Conservation (phyloP, 2,888 invertebrate genomes). For the Ophion obscuratus region DNA sequence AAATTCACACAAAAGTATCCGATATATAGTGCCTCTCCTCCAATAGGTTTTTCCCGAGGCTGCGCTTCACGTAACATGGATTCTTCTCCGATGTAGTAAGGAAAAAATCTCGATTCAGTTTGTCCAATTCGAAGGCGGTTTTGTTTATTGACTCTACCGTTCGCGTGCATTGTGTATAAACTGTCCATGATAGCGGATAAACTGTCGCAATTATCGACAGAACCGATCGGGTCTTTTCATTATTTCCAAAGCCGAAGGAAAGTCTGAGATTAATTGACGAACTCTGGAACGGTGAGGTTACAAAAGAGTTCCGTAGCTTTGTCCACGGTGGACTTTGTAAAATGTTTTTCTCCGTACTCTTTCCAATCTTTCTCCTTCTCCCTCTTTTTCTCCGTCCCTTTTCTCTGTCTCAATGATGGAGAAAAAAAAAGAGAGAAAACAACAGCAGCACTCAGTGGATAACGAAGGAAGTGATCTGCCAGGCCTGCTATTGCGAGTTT, state of each 20-base stretch:
- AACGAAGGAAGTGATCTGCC: constrained; percentile 42
- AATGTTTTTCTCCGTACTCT: constrained; percentile 47
- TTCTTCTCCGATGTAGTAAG: no score
- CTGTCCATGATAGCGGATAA: constrained; percentile 48
- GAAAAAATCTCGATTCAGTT: not conserved
- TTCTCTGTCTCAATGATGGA: constrained; percentile 16
- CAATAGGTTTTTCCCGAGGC: no score
- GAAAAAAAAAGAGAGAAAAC: constrained; percentile 15
- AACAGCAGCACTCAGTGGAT: constrained; percentile 30
- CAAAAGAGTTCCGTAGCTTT: constrained; percentile 50
- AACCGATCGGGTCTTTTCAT: constrained; percentile 48
- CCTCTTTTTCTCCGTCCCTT: not conserved
- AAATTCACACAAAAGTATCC: no score
- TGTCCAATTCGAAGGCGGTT: not conserved
- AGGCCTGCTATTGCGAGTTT: constrained; percentile 28
- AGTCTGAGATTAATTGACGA: constrained; percentile 50
- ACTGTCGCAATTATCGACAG: constrained; percentile 60
- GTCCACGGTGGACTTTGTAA: constrained; percentile 57
- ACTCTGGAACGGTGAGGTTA: constrained; percentile 39
- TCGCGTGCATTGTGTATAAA: constrained; percentile 24
- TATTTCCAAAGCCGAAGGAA: constrained; percentile 25
- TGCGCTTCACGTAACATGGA: no score
- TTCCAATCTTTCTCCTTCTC: constrained; percentile 19
- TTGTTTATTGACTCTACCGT: constrained; percentile 3
- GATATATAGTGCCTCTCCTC: no score